phyloP scores from a whole-genome alignment of 2,888 invertebrate genomes.

The Molorchus minor region DNA sequence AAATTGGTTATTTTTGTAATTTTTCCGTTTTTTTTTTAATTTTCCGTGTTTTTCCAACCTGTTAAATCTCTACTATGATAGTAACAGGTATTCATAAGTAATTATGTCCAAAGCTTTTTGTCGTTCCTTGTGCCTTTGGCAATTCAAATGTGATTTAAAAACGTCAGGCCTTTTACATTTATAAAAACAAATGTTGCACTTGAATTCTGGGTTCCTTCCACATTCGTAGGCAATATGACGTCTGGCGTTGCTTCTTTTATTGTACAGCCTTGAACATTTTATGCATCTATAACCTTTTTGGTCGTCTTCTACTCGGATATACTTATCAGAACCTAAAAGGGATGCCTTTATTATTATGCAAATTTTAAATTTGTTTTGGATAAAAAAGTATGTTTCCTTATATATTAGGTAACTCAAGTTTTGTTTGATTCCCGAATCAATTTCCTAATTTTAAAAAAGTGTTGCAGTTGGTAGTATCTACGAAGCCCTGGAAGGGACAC shows the following conservation, averaged over 20 bases:
- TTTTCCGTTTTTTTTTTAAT: not conserved
- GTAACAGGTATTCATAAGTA: not conserved
- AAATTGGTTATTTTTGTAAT: no score
- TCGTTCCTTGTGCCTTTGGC: conserved; percentile 11
- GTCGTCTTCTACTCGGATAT: not conserved
- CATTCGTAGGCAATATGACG: conserved; percentile 30
- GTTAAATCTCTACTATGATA: not conserved
- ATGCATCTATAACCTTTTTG: conserved; percentile 17
- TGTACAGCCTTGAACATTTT: conserved; percentile 22
- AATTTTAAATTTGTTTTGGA: not conserved
- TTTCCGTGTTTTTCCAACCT: not conserved
- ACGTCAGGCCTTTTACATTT: conserved; percentile 1
- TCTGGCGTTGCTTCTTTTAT: conserved; percentile 25
- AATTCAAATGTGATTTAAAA: conserved; percentile 12
- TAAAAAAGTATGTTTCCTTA: not conserved
- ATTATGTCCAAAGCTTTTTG: conserved; percentile 9
- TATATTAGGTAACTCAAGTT: no score
- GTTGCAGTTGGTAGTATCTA: no score
- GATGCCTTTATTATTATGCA: not conserved
- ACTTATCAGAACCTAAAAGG: conserved; percentile 6
- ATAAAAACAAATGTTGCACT: conserved; percentile 8
- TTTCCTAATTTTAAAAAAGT: no score
- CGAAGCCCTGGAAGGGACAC: no score
- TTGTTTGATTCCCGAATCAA: no score
- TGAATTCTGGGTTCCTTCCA: conserved; percentile 8